Evolutionary conservation across 2,888 invertebrate genomes (phyloP).

Genomic region (Acanthosoma haemorrhoidale): DNA sequence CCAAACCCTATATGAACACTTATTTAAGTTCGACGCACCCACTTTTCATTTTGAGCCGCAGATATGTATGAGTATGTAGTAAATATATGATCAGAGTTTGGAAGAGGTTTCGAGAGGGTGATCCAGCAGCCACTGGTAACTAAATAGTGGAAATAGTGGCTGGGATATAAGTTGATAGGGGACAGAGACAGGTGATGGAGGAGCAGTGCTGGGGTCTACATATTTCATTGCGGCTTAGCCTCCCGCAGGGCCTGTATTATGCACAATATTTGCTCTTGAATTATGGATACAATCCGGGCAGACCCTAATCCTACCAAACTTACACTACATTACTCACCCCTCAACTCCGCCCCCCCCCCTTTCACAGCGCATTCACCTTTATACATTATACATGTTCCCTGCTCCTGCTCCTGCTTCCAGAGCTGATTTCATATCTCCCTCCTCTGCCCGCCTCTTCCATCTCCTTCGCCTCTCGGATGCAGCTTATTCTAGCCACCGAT

Average conservation of each 20-base stretch:
- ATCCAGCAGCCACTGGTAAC: not conserved
- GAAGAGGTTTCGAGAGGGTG: too few species aligned
- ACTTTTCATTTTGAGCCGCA: too few species aligned
- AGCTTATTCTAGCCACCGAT: not conserved
- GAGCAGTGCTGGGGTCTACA: conserved; percentile 14
- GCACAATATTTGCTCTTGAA: conserved; percentile 37
- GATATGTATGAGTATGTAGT: too few species aligned
- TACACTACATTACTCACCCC: conserved; percentile 36
- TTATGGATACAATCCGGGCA: conserved; percentile 35
- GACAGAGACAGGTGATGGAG: conserved; percentile 18
- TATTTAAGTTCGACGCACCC: too few species aligned
- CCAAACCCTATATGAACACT: too few species aligned
- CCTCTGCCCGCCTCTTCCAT: not conserved
- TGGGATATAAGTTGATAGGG: too few species aligned
- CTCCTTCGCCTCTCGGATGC: not conserved
- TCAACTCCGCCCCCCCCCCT: conserved; percentile 6
- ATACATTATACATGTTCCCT: conserved; percentile 29
- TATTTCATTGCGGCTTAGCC: conserved; percentile 31
- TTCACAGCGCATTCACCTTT: conserved; percentile 27
- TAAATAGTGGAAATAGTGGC: not conserved
- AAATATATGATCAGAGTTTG: too few species aligned
- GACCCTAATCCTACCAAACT: conserved; percentile 34
- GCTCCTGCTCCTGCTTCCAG: too few species aligned
- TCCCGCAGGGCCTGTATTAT: conserved; percentile 28
- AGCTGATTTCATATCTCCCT: too few species aligned